Base-by-base conservation (phyloP, 2,113 vertebrate species). In the Platichthys flesus region DNA sequence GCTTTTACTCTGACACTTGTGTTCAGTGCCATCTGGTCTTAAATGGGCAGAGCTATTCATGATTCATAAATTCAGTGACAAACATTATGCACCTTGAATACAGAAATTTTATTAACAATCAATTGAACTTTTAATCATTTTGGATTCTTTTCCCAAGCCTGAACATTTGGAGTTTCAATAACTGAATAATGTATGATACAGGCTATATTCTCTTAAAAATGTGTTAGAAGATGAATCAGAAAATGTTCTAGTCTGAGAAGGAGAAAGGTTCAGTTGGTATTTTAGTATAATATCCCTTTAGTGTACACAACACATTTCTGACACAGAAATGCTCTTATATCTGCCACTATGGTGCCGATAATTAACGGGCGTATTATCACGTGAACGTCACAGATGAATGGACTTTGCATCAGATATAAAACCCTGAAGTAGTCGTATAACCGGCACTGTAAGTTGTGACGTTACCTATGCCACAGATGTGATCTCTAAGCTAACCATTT, bases 401-500 rank as follows among this genome's bases (percentile, higher is more conserved):
- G 60, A 64, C n/a, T 85, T 79, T 58, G 57, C 67, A 5, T 79
- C 65, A 13, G 61, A 62, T 72, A n/a, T 40, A 55, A 58, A 83
- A 49, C 70, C 63, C 63, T 72, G 42, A 66, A 51, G 45, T 84
- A 74, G 67, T 88, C 74, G 45, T 63, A 64, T 76, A 78, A 91
- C 85, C 78, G 82, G 83, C 85, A 54, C 85, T 79, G 73, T 71
- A 85, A 71, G 81, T 71, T 86, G 71, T 86, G 72, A 74, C 62
- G 55, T 82, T 85, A 86, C 79, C 68, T 65, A 47, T 78, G 85
- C 88, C 88, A 85, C 79, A 86, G 81, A 78, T 79, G 84, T 86
- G 83, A 78, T 80, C 81, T 76, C 80, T 87, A 83, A 81, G 84
- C 84, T 89, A 91, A 90, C 84, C 76, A 71, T 89, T 86, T 81